Percentiles rank a stretch among this genome's conserved stretches.
Evolutionary conservation across 2,113 vertebrate species (phyloP).

Genomic region (Atrichornis clamosus): DNA sequence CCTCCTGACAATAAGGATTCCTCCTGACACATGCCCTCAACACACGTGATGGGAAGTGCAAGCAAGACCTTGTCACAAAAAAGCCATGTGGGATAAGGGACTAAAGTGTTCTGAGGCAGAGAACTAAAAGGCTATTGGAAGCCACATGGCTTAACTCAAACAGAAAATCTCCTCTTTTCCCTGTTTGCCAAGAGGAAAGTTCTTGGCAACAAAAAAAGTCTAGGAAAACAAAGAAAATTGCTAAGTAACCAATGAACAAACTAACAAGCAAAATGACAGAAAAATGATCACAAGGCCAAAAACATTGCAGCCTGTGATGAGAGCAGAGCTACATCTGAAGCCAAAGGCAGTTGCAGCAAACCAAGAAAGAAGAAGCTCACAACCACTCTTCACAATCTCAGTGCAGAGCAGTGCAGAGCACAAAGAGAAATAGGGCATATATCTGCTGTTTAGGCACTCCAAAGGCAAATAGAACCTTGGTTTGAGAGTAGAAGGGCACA

Average conservation of each 20-base stretch:
- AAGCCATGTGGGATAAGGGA: not conserved
- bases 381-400: not conserved
- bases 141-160: slow-evolving; percentile 54
- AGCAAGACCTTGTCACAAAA: not conserved
- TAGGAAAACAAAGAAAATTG: slow-evolving; percentile 64
- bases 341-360: slow-evolving; percentile 51
- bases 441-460: not conserved
- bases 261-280: slow-evolving; percentile 61
- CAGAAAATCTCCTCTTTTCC: slow-evolving; percentile 18
- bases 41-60: not conserved
- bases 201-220: slow-evolving; percentile 54
- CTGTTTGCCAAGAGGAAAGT: slow-evolving; percentile 46
- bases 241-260: slow-evolving; percentile 67
- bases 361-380: not conserved
- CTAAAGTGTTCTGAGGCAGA: not conserved
- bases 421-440: not conserved
- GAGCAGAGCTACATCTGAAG: slow-evolving; percentile 34
- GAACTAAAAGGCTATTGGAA: slow-evolving; percentile 12
- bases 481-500: not conserved
- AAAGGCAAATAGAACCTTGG: not conserved
- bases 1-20: not conserved
- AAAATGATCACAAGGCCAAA: slow-evolving; percentile 47
- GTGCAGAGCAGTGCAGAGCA: not conserved
- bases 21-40: not conserved
- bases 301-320: slow-evolving; percentile 45